Conservation (phyloP, 1,140 invertebrate species). For the Calycopis cecrops region DNA sequence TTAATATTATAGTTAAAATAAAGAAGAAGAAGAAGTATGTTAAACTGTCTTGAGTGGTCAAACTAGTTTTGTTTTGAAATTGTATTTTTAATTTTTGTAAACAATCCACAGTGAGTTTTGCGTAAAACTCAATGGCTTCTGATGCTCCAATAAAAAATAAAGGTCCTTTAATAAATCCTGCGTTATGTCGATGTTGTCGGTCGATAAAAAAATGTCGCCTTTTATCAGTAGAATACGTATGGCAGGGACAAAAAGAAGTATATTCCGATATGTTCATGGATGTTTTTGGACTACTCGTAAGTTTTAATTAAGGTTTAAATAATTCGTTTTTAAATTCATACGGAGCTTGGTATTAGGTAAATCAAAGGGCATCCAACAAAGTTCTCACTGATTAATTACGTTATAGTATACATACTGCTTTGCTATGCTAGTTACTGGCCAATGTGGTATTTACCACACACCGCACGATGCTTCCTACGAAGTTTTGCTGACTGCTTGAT, state of each 20-base stretch:
- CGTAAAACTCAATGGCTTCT: not conserved
- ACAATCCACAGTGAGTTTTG: not conserved
- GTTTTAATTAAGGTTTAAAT: conserved; percentile 7
- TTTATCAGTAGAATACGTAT: conserved; percentile 46
- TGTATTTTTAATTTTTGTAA: conserved; percentile 6
- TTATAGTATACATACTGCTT: too few relatives aligned
- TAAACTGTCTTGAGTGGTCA: too few relatives aligned
- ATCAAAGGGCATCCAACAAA: too few relatives aligned
- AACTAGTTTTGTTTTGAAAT: not conserved
- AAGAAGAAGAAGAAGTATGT: not conserved
- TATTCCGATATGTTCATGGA: conserved; percentile 63
- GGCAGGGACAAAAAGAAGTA: conserved; percentile 45
- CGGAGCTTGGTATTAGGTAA: too few relatives aligned
- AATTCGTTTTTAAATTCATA: not conserved
- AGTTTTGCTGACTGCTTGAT: too few relatives aligned
- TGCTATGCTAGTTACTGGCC: too few relatives aligned
- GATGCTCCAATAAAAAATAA: conserved; percentile 26
- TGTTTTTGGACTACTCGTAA: conserved; percentile 51
- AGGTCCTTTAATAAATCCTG: conserved; percentile 50
- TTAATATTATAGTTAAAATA: too few relatives aligned
- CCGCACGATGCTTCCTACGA: too few relatives aligned
- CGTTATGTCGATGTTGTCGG: conserved; percentile 49
- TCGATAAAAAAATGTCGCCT: conserved; percentile 61
- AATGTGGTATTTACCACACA: too few relatives aligned
- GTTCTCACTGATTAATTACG: too few relatives aligned